Evolutionary conservation across 2,113 vertebrate species (phyloP), one percentile per base, ranked within the genome.

Genomic region (Brachypteracias leptosomus): DNA sequence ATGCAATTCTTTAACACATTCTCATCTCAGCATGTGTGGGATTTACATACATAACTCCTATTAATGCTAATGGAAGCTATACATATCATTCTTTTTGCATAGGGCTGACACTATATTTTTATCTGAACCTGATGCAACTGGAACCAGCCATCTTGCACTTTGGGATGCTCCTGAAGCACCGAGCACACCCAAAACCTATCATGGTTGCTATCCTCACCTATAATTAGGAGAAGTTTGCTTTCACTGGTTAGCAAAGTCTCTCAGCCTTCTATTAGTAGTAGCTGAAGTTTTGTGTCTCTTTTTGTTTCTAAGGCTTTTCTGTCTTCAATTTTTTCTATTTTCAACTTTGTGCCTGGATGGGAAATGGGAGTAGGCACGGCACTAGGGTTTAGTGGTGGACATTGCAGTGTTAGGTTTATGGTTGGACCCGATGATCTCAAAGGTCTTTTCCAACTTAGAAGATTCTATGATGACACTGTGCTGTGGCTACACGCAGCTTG

Each of bases 41-140:
- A 96, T 96, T 96, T 96, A 88, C 91, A 90, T 92, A 94, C 52
- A 81, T 95, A 97, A 92, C 96, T 97, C 89, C 88, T 90, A 94
- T 95, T 95, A 96, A 97, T 96, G 91, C 78, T 96, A 96, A 91
- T 96, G 82, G 85, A 4, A 95, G 88, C 82, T 90, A 62, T 38
- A 88, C 87, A 75, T 88, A 90, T 78, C 81, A 81, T 78, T 90
- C 52, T 90, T 58, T 92, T 70, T 84, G 57, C 57, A 59, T 54
- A 40, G 85, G 90, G 57, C 76, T 82, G 75, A 61, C 83, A 71
- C 61, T 84, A 35, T 92, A 85, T 95, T 97, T 95, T 94, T 95
- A 93, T 97, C 89, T 85, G 85, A 88, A 90, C 94, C 75, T 75
- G 89, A 87, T 93, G 77, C 73, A 94, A 95, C 78, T 73, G 72